Conservation (phyloP, 2,113 vertebrate species). For the Zosterops hypoxanthus region DNA sequence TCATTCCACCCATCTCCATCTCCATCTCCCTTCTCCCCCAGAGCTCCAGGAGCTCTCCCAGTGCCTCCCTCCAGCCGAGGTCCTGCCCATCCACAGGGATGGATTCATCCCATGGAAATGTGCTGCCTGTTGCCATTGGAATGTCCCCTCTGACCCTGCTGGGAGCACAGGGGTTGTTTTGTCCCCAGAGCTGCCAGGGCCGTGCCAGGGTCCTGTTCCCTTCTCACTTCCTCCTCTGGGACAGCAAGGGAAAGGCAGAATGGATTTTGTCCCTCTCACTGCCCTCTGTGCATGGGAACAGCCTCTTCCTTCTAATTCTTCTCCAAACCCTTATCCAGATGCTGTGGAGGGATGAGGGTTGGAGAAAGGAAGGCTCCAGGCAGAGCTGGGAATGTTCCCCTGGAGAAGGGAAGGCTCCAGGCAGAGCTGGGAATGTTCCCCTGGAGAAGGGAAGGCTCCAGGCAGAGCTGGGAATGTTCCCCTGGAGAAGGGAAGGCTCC, state of each 20-base stretch:
- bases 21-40: background rate
- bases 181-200: background rate
- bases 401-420: background rate
- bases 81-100: background rate
- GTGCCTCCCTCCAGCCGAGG: background rate
- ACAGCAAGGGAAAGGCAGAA: background rate
- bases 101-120: slow-evolving; percentile 64
- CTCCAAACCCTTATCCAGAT: background rate
- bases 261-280: background rate
- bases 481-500: background rate
- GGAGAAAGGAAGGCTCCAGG: background rate
- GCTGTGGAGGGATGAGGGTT: accelerated
- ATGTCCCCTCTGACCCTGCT: slow-evolving; percentile 70
- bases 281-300: accelerated
- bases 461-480: no score
- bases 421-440: background rate
- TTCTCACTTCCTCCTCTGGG: background rate
- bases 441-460: background rate
- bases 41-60: slow-evolving; percentile 1
- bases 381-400: background rate
- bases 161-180: background rate
- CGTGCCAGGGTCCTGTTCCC: background rate
- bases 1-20: no score
- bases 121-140: slow-evolving; percentile 51
- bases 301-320: background rate